Percentiles rank a stretch among this genome's conserved stretches.
Evolutionary conservation across 2,888 invertebrate species (phyloP).

Genomic region (Cheilosia grossa): DNA sequence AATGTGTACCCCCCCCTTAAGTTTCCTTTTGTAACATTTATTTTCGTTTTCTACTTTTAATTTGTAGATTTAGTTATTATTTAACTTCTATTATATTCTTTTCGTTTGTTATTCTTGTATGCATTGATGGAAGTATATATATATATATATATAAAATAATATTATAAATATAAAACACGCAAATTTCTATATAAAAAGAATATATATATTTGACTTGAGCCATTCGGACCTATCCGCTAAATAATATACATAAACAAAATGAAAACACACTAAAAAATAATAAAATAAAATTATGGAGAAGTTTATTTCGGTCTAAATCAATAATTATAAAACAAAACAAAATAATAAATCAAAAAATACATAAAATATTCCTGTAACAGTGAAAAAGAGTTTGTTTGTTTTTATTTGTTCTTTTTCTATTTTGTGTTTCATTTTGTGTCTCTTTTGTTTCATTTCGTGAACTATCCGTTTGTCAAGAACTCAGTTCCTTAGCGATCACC

Average conservation of each 20-base stretch:
- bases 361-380: conserved; percentile 71
- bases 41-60: conserved; percentile 21
- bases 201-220: conserved; percentile 67
- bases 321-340: conserved; percentile 56
- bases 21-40: conserved; percentile 69
- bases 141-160: conserved; percentile 42
- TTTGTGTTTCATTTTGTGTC: conserved; percentile 12
- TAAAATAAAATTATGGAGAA: conserved; percentile 47
- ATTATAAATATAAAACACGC: conserved; percentile 35
- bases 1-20: conserved; percentile 43
- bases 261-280: conserved; percentile 53
- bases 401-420: conserved; percentile 12
- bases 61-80: conserved; percentile 47
- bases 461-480: background rate
- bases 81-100: conserved; percentile 48
- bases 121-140: conserved; percentile 63
- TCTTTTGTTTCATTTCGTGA: conserved; percentile 10
- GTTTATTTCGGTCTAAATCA: conserved; percentile 63
- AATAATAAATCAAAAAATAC: conserved; percentile 62
- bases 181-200: conserved; percentile 59
- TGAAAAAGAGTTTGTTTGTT: conserved; percentile 45
- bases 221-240: conserved; percentile 74
- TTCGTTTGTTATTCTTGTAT: conserved; percentile 59
- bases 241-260: conserved; percentile 42
- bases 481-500: background rate